Base-by-base conservation (phyloP, 2,888 invertebrate genomes). In the Latrodectus elegans region DNA sequence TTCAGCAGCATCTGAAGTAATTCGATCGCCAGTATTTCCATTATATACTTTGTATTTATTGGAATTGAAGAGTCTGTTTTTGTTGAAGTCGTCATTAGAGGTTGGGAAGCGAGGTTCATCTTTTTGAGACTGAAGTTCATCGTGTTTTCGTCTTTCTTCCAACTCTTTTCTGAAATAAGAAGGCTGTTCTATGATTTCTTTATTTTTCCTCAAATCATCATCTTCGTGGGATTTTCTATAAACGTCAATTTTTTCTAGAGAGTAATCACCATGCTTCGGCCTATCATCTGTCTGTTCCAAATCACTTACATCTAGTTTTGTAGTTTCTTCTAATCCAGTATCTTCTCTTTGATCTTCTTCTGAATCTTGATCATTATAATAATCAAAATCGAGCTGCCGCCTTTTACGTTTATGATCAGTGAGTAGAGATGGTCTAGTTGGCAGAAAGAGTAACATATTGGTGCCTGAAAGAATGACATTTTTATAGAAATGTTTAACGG, bases 391-490 rank as follows among this genome's bases (percentile, higher is more conserved):
- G 12, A 52, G 52, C 0, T 17, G 9, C 8, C 67, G 10, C 1
- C 4, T 4, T n/a, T 26, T 8, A 52, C 70, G 38, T 26, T 70
- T 70, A 15, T 15, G 12, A 12, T 65, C n/a, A 15, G 11, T 38
- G 8, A 2, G 2, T 65, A 14, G 9, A 9, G 12, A 8, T n/a
- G 77, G 67, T n/a, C 77, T 22, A 15, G 77, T 77, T 4, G 77
- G 67, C 14, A 67, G 17, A 15, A 67, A 77, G 3, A 77, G 65
- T 22, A 77, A 26, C 52, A 51, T 12, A 67, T 77, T 77, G 77
- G 52, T 67, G 67, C 12, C 77, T 77, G 52, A 12, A 77, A 76
- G 38, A 22, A 22, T 10, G 22, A 4, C 22, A 17, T n/a, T 64
- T 64, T 14, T 8, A 4, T 4, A 15, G 64, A 64, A 64, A 15